Evolutionary conservation across 2,888 invertebrate species (phyloP), one percentile per base, ranked within the genome.

Genomic region (Creontiades dilutus): DNA sequence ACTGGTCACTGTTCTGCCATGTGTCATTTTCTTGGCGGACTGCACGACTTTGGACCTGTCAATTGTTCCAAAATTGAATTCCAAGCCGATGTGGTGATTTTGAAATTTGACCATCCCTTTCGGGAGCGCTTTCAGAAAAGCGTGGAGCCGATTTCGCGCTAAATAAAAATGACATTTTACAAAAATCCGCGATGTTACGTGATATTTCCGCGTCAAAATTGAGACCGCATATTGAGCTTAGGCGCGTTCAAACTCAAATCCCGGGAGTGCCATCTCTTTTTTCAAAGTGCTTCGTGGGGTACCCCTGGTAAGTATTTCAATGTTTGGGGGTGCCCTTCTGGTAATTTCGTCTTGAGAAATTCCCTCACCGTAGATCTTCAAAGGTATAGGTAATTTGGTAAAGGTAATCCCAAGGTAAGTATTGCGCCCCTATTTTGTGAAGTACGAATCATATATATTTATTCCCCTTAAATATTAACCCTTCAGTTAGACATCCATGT

Each of bases 371-470:
- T 76, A 4, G 86, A 86, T 13, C 86, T 86, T 86, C 86, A 47
- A 76, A 75, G 86, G 86, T 86, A 86, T 86, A 46, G 86, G 86
- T 86, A 86, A 86, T 86, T 86, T 86, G 68, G 86, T 68, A 75
- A 86, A 75, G 86, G 86, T 86, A 75, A 85, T 23, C 19, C 19
- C 85, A 52, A 68, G 86, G 86, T 86, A 86, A 86, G 86, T 86
- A 76, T 19, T 46, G 19, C 23, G 11, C 48, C 14, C 75, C n/a
- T 47, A 75, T 28, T 86, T 75, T 86, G 86, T 86, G 86, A 86
- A 86, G 86, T 86, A 86, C 86, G 16, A 55, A 61, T 85, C 27
- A 37, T 61, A 37, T 68, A 19, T 61, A 61, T 61, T 61, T 48
- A 16, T 78, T 47, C 37, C 19, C 46, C 11, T 37, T 28, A 3